Base-by-base conservation (phyloP, 2,888 invertebrate species). In the Stenchaetothrips biformis region DNA sequence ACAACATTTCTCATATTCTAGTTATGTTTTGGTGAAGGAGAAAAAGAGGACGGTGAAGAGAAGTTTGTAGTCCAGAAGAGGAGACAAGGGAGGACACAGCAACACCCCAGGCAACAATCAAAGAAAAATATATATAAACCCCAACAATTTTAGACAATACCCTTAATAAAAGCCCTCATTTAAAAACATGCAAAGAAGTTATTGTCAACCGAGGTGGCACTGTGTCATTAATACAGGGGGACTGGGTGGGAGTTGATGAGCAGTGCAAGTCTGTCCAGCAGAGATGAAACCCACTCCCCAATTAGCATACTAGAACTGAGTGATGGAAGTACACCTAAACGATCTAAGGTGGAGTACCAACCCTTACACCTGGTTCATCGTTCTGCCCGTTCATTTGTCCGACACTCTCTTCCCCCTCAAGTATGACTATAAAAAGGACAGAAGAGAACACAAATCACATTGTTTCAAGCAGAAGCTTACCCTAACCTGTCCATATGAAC, bases 1-100 rank as follows among this genome's bases (percentile, higher is more conserved):
- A 74, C 67, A 74, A 74, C 67, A 74, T 74, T 74, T 74, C 67
- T 74, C 67, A 74, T 74, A 74, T 74, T 74, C 67, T 74, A 74
- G 67, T 74, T 25, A 74, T 74, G 25, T 74, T 74, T 59, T 74
- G 11, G 67, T 74, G 67, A 74, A 74, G 67, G 67, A 74, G 67
- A 74, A 21, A 74, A 74, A 74, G 67, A 74, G 67, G 67, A 74
- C 67, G 67, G 67, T 74, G 67, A 74, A 25, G 67, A 74, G 67
- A 74, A 74, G 67, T 74, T 74, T 74, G 67, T 74, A 74, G 67
- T 74, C 21, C 67, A 74, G 67, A 21, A 74, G 67, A 74, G 67
- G 67, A 74, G 67, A 25, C 67, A 74, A 25, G 67, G 25, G 25
- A 6, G 11, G 67, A 25, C 67, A 74, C 67, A 74, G 25, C 11